Evolutionary conservation across 2,797 vertebrate genomes (phyloP).

Genomic region (Philypnodon macrostomus): DNA sequence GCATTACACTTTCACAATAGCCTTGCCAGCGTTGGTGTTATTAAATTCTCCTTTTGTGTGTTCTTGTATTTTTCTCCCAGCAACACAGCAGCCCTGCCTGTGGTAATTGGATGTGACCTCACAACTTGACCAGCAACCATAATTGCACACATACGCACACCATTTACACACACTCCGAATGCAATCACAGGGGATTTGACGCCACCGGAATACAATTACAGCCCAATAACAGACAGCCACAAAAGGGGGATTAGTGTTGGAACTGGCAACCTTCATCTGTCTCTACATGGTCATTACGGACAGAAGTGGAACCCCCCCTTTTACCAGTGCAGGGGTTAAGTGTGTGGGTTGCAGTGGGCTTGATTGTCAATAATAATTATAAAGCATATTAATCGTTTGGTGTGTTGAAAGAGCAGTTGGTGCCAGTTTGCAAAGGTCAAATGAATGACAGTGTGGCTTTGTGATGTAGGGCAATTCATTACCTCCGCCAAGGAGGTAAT

Average conservation of each 20-base stretch:
- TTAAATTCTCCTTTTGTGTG: conserved; percentile 12
- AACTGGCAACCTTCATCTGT: conserved; percentile 57
- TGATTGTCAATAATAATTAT: conserved; percentile 16
- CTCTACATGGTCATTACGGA: conserved; percentile 51
- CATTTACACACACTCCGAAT: conserved; percentile 17
- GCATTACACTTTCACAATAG: conserved; percentile 3
- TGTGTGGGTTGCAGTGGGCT: conserved; percentile 7
- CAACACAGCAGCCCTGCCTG: conserved; percentile 19
- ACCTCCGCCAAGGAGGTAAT: too few species aligned
- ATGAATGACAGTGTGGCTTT: neutral
- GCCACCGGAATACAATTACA: conserved; percentile 53
- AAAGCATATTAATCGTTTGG: neutral
- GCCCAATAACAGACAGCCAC: conserved; percentile 37
- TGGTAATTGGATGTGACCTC: conserved; percentile 67
- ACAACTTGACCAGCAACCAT: conserved; percentile 47
- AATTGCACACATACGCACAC: conserved; percentile 31
- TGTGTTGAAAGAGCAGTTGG: neutral
- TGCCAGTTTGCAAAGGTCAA: conserved; percentile 3
- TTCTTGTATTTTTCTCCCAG: conserved; percentile 8
- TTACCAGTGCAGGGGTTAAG: conserved; percentile 2
- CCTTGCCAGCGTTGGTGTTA: conserved; percentile 5
- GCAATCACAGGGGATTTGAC: conserved; percentile 43
- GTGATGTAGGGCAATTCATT: neutral
- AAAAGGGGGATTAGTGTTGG: conserved; percentile 59
- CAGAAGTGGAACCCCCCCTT: conserved; percentile 36